These are phyloP conservation scores for Phyllopteryx taeniolatus DNA, from an alignment of 2,113 vertebrate species.

Conservation along the genomic window DNA sequence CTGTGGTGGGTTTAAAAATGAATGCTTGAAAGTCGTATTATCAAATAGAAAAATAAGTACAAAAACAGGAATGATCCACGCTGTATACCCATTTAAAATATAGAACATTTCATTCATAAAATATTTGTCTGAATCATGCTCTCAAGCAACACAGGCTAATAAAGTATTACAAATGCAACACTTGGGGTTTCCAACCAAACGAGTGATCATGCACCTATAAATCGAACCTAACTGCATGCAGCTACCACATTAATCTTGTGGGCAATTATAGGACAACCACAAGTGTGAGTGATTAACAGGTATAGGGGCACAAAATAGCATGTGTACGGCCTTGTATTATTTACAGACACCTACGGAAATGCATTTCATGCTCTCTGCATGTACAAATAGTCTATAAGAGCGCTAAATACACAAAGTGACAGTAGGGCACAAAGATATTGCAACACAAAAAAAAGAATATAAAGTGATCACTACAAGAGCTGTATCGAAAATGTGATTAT, in stretches of 20 bases:
- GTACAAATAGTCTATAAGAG: neutral
- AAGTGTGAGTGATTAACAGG: neutral
- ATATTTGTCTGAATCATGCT: no score
- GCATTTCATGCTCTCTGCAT: neutral
- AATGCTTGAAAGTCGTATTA: no score
- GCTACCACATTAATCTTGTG: neutral
- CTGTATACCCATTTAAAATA: no score
- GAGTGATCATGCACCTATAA: neutral
- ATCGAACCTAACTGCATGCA: neutral
- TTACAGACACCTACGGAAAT: neutral
- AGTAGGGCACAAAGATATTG: neutral
- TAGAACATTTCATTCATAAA: no score
- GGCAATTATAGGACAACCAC: neutral
- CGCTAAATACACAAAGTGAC: neutral
- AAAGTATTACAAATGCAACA: neutral
- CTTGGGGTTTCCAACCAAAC: neutral
- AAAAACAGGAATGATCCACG: no score
- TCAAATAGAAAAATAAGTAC: no score
- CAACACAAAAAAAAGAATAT: neutral
- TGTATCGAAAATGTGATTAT: neutral
- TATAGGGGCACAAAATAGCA: neutral
- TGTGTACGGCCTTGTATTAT: neutral
- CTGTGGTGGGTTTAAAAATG: no score
- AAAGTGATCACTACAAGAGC: neutral
- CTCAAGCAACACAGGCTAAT: neutral